These are phyloP conservation scores for Synanthedon vespiformis DNA, from an alignment of 2,888 invertebrate genomes.

Conservation along the genomic window DNA sequence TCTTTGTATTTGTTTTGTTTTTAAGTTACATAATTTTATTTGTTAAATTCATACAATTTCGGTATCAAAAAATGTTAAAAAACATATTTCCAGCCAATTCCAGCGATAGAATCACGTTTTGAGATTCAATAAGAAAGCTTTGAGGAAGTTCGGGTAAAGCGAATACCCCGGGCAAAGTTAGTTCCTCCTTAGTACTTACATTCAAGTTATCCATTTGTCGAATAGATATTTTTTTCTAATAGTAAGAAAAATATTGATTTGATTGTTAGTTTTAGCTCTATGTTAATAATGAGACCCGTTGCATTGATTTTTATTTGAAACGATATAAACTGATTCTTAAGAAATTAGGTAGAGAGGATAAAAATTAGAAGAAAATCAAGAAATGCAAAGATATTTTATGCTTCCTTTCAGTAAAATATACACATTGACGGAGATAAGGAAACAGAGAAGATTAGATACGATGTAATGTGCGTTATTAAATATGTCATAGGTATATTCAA, in stretches of 20 bases:
- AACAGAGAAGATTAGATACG: neutral
- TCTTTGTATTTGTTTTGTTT: too few species aligned
- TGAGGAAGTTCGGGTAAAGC: neutral
- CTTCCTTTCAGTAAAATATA: neutral
- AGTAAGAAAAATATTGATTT: too few species aligned
- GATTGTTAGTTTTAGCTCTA: neutral
- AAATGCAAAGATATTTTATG: neutral
- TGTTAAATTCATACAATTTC: too few species aligned
- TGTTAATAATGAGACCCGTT: neutral
- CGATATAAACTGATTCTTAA: neutral
- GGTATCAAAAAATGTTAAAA: too few species aligned
- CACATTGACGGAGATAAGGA: neutral
- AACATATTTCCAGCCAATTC: too few species aligned
- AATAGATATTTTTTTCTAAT: too few species aligned
- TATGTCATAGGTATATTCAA: neutral
- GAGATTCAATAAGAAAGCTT: too few species aligned
- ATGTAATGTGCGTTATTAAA: neutral
- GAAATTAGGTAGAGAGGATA: slow-evolving; percentile 4
- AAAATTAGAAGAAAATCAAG: slow-evolving; percentile 1
- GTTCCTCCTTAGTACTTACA: neutral
- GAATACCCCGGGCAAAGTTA: neutral
- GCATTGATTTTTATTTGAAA: too few species aligned
- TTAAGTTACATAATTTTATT: too few species aligned
- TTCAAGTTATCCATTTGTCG: neutral
- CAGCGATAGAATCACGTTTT: too few species aligned